Conservation (phyloP, 2,113 vertebrate genomes). For the Blennius ocellaris region DNA sequence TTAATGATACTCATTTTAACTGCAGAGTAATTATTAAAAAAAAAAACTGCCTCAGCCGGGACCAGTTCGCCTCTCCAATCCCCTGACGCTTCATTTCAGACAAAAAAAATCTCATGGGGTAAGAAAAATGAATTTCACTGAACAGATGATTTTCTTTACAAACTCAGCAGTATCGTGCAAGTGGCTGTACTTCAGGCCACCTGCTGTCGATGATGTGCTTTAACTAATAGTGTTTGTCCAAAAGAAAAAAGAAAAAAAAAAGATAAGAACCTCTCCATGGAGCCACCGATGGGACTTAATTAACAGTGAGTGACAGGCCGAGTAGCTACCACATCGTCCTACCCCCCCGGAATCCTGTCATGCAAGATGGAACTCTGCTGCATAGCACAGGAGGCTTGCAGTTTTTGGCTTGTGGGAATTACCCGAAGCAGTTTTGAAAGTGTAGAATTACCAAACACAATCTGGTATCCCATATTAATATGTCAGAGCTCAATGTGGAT, state of each 20-base stretch:
- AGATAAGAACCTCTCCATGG: conserved; percentile 40
- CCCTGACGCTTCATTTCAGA: conserved; percentile 37
- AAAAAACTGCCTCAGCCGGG: background rate
- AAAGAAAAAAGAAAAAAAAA: conserved; percentile 32
- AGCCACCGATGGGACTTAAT: conserved; percentile 56
- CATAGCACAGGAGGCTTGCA: conserved; percentile 9
- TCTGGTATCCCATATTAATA: background rate
- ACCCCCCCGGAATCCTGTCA: background rate
- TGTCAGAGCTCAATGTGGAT: conserved; percentile 2
- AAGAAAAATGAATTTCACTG: conserved; percentile 20
- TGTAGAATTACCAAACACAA: background rate
- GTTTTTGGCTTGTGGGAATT: conserved; percentile 22
- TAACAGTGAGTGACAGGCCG: conserved; percentile 52
- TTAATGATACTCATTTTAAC: background rate
- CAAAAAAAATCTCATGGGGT: conserved; percentile 21
- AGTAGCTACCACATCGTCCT: background rate
- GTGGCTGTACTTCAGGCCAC: conserved; percentile 21
- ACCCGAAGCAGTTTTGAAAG: conserved; percentile 3
- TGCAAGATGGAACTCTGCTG: conserved; percentile 5
- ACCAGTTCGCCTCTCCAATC: background rate
- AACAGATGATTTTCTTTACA: conserved; percentile 24
- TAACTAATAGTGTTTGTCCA: conserved; percentile 50
- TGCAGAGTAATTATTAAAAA: conserved; percentile 8
- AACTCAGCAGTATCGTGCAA: conserved; percentile 4
- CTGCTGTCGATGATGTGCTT: conserved; percentile 20